phyloP scores from a whole-genome alignment of 1,140 invertebrate species.

The Vanessa tameamea region DNA sequence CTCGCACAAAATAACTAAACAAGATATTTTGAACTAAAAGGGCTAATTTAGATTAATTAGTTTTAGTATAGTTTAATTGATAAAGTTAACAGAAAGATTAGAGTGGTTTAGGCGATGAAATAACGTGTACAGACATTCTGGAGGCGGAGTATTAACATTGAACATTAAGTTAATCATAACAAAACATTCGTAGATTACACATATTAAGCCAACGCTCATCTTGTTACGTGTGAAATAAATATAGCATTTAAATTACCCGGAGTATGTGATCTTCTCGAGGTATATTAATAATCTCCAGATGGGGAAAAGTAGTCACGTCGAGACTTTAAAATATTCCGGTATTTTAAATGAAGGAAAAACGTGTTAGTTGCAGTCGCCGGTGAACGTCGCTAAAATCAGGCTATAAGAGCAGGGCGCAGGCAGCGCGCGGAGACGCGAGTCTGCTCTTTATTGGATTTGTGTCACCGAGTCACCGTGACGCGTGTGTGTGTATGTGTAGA shows the following conservation, averaged over 20 bases:
- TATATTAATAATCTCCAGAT: conserved; percentile 32
- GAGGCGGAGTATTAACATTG: too few species aligned
- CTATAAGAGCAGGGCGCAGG: background rate
- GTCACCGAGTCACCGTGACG: background rate
- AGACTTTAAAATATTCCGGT: conserved; percentile 8
- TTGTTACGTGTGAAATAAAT: background rate
- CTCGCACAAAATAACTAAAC: conserved; percentile 23
- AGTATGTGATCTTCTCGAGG: conserved; percentile 12
- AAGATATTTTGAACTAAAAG: conserved; percentile 6
- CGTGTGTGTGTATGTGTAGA: background rate
- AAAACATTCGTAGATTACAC: too few species aligned
- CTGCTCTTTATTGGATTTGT: conserved; percentile 30
- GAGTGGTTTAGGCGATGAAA: background rate
- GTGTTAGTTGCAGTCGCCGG: conserved; percentile 15
- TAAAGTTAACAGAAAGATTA: background rate
- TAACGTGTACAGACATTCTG: background rate
- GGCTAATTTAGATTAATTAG: conserved; percentile 8
- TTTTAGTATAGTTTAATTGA: conserved; percentile 6
- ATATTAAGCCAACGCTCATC: too few species aligned
- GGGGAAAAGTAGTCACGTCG: conserved; percentile 16
- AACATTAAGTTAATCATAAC: too few species aligned
- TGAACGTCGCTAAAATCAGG: conserved; percentile 4
- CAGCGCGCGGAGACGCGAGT: background rate
- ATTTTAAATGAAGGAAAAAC: conserved; percentile 33
- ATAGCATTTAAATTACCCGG: conserved; percentile 18